Evolutionary conservation across 2,113 vertebrate species (phyloP), one percentile per base, ranked within the genome.

Genomic region (Bambusicola thoracicus): DNA sequence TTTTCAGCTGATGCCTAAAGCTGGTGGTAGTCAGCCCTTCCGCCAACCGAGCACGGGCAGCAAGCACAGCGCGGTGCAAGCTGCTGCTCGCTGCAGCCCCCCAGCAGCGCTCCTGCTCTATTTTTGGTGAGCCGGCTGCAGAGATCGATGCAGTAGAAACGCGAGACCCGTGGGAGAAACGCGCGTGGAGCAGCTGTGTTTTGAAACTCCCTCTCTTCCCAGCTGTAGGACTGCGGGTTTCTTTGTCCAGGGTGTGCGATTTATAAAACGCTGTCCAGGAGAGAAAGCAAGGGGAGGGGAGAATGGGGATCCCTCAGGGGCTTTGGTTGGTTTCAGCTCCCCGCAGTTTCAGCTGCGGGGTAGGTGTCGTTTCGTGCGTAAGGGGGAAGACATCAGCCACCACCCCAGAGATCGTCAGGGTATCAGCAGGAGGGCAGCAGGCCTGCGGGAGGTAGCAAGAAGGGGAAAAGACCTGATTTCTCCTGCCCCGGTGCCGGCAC

Each of bases 321-420:
- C 58, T 2, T 3, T 25, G 19, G 46, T 20, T 29, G 44, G 10
- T 19, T 36, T 1, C 2, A 8, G 21, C 3, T 58, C 11, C 68
- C 38, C 30, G 5, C 48, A 46, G 41, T 30, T 46, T 15, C 55
- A 59, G 82, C 66, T 53, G 53, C 38, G 5, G 3, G 29, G 27
- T 1, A 25, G 40, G 34, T 55, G 10, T 13, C 8, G 8, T 8
- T 85, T 20, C 46, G 22, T 7, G 11, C 21, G 21, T 6, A 24
- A 20, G 27, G 58, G 32, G 18, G 30, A 32, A 30, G 53, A 55
- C 30, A 12, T 56, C 6, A 56, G 30, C 30, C 55, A 32, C 17
- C 55, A 2, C 14, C 8, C 5, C 49, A 1, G 12, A 19, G 32
- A 11, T 11, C 0, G 24, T 5, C 5, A 51, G 15, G 8, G 21